phyloP scores from a whole-genome alignment of 2,888 invertebrate genomes.

The Xestobium rufovillosum region DNA sequence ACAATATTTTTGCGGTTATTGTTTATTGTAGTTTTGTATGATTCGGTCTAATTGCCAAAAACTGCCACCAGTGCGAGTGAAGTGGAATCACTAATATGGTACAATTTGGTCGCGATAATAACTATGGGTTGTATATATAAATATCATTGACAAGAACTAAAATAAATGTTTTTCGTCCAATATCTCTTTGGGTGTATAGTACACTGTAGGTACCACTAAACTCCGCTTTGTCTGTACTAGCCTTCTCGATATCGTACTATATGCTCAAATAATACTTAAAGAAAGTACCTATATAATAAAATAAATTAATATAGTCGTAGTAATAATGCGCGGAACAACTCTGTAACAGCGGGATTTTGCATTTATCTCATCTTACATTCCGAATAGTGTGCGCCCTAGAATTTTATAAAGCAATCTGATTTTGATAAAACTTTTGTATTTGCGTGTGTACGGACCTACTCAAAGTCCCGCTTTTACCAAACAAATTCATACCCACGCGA shows the following conservation, averaged over 20 bases:
- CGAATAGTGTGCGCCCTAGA: too few species aligned
- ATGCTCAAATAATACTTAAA: slow-evolving; percentile 39
- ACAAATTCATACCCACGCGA: too few species aligned
- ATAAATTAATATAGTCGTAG: slow-evolving; percentile 33
- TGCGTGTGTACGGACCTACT: too few species aligned
- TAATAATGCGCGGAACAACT: slow-evolving; percentile 31
- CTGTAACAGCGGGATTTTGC: slow-evolving; percentile 29
- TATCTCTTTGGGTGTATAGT: slow-evolving; percentile 40
- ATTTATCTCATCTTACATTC: slow-evolving; percentile 28
- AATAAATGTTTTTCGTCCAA: slow-evolving; percentile 43
- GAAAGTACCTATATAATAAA: slow-evolving; percentile 38
- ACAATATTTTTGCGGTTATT: slow-evolving; percentile 4
- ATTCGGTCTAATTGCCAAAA: slow-evolving; percentile 41
- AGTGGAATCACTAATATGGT: too few species aligned
- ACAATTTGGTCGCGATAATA: too few species aligned
- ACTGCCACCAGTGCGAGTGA: slow-evolving; percentile 39
- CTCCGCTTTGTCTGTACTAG: neutral
- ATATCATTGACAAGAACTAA: slow-evolving; percentile 32
- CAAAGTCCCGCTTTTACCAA: too few species aligned
- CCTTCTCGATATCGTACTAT: slow-evolving; percentile 32
- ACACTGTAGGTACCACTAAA: slow-evolving; percentile 21
- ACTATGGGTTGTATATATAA: slow-evolving; percentile 23
- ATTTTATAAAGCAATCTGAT: too few species aligned
- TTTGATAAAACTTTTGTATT: too few species aligned
- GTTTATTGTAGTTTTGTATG: too few species aligned